Evolutionary conservation across 2,797 vertebrate species (phyloP), one percentile per base, ranked within the genome.

Genomic region (Sphaeramia orbicularis): DNA sequence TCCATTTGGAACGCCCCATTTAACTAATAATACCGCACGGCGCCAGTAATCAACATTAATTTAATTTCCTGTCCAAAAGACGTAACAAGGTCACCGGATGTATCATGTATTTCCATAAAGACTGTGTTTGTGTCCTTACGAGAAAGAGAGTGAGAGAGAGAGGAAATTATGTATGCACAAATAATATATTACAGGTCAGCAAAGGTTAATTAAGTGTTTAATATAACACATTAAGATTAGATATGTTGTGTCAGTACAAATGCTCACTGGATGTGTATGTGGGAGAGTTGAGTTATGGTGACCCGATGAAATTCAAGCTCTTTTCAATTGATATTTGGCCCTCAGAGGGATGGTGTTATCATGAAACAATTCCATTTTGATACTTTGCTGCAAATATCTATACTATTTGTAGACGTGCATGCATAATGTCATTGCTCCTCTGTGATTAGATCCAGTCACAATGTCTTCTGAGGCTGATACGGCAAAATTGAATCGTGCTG

Each of bases 191-290:
- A 42, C 8, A 19, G 80, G 80, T 80, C 75, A 81, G 10, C 0
- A 48, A 45, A 65, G 81, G 75, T 86, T 86, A 86, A 81, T 85
- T 71, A 58, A 65, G 47, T 76, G 64, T 76, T 79, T 77, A 75
- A 72, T 75, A 59, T 50, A 71, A 64, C 19, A 63, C 59, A 64
- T 52, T 50, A 37, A 68, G 61, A 69, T 63, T 71, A 48, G 41
- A 63, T 73, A 63, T 58, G 16, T 59, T 4, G 9, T 58, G 45
- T 58, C 68, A 69, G 56, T 36, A 48, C 6, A 53, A 16, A 41
- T 52, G 51, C 16, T 57, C n/a, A 14, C 16, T 21, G 38, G 48
- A n/a, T 32, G 50, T 63, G n/a, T 40, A 45, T 48, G 21, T 64
- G 49, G 10, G 59, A 27, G 43, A 19, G 58, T 57, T 71, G 15